Evolutionary conservation across 2,113 vertebrate species (phyloP).

Genomic region (Meleagris gallopavo): DNA sequence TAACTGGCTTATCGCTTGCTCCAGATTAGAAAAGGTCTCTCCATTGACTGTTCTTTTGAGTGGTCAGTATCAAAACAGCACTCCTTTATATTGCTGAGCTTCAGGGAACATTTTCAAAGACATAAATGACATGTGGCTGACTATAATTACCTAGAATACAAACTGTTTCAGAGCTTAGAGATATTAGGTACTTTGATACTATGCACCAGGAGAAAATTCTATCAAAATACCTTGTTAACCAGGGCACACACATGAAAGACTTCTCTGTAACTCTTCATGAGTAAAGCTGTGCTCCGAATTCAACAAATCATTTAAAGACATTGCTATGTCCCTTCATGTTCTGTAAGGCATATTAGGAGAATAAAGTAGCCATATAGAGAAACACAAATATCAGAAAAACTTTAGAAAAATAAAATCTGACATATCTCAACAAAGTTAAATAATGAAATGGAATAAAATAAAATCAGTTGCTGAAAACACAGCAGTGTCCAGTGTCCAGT

Average conservation of each 20-base stretch:
- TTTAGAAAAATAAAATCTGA: background rate
- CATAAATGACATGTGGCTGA: background rate
- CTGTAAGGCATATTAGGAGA: background rate
- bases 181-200: background rate
- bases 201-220: background rate
- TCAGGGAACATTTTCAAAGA: slow-evolving; percentile 20
- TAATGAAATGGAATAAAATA: background rate
- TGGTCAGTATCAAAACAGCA: background rate
- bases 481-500: accelerated
- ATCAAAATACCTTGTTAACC: background rate
- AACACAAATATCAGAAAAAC: background rate
- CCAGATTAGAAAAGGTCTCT: slow-evolving; percentile 50
- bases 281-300: background rate
- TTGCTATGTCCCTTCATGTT: background rate
- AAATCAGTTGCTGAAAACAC: background rate
- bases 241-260: background rate
- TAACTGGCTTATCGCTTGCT: background rate
- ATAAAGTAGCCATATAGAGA: background rate
- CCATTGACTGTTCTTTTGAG: slow-evolving; percentile 18
- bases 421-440: background rate
- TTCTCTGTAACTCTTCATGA: background rate
- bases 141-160: slow-evolving; percentile 2
- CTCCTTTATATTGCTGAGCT: background rate
- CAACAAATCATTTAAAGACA: background rate
- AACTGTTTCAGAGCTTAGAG: background rate